Evolutionary conservation across 2,797 vertebrate species (phyloP), one percentile per base, ranked within the genome.

Genomic region (Dryobates pubescens): DNA sequence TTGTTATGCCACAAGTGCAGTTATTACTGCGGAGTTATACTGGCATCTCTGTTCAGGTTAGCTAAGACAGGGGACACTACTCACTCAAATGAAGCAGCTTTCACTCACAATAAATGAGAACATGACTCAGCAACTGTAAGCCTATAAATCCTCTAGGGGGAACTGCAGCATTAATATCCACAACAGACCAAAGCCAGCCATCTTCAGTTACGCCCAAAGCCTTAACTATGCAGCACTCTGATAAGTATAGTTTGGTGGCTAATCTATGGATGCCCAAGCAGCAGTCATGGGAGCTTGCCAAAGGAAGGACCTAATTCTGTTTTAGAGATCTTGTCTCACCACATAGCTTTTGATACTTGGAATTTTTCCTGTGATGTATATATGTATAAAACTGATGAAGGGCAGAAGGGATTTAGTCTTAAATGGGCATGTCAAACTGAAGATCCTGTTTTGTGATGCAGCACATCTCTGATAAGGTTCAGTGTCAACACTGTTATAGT

Each of bases 131-230:
- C 59, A 43, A 45, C 51, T 27, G 13, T 61, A n/a, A 91, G 43
- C 70, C 43, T 41, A 3, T 62, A 6, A 27, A 12, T 91, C 86
- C 96, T 96, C 63, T 90, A 96, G 95, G 43, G 91, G 97, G 94
- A 85, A 89, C 84, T 90, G 78, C 11, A 90, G 79, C n/a, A 78
- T 47, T 79, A 83, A 34, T n/a, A 81, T 74, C 30, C 26, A 14
- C 65, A 63, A 27, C n/a, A 88, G 23, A 9, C 9, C 51, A 68
- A 38, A n/a, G 30, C 6, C 71, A 90, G 14, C 5, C 57, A 17
- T n/a, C 22, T 77, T 36, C 6, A 0, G 68, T 38, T 58, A 18
- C 10, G 6, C 10, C 32, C 58, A 80, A 47, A 13, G 27, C 22
- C 13, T 19, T 18, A 41, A 79, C 17, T 7, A 27, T 32, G 59